Base-by-base conservation (phyloP, 2,888 invertebrate species). In the Aplocera efformata region DNA sequence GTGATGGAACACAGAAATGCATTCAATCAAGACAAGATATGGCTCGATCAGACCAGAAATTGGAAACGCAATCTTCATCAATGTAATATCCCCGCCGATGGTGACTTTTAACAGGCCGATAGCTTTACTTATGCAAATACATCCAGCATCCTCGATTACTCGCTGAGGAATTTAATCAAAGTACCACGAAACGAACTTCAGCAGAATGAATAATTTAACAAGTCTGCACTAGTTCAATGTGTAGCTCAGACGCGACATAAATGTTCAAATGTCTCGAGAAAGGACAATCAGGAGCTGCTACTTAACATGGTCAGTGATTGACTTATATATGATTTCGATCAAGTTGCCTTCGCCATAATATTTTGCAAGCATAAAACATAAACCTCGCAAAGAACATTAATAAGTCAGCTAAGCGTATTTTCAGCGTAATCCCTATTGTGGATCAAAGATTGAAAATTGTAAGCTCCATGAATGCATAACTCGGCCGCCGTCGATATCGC, bases 201-300 rank as follows among this genome's bases (percentile, higher is more conserved):
- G 31, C 50, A 31, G 42, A 49, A 57, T 67, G 63, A 67, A 67
- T 65, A 63, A 65, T 67, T 63, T 58, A 60, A 47, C 48, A 50
- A 51, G 60, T 49, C 53, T 58, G 56, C 61, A 62, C 60, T 65
- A 60, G 60, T 55, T 60, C 53, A 56, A 53, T 55, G 56, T 66
- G 56, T 53, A 50, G 46, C 38, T 40, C 48, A 51, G 54, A 53
- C 50, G 48, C 56, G 52, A 44, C 55, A 56, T 53, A 52, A 35
- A 62, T 56, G 50, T 57, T 48, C 44, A 60, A 58, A 54, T 50
- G 52, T 53, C 50, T 56, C 52, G 60, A 50, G 50, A 62, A 57
- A 57, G 44, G 54, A 56, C 53, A 49, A 56, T 58, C 60, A 63
- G 53, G 53, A 46, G 32, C 27, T 26, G 20, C 29, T 40, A 44